Evolutionary conservation across 2,113 vertebrate species (phyloP).

Genomic region (Psettodes erumei): DNA sequence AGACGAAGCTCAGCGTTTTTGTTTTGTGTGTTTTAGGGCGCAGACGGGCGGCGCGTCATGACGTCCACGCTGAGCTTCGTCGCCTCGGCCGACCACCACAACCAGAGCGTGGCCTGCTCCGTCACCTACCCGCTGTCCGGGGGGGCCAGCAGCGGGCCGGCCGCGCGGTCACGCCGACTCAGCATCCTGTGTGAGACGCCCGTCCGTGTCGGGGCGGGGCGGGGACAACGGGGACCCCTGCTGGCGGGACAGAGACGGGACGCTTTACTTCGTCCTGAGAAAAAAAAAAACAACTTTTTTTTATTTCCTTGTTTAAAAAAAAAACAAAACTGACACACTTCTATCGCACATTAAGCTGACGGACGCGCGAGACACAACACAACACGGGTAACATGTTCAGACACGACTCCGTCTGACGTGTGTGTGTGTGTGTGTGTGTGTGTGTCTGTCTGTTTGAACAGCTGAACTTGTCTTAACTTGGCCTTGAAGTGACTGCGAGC

Average conservation of each 20-base stretch:
- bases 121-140: background rate
- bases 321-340: too few relatives aligned
- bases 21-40: background rate
- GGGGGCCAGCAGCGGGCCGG: constrained; percentile 18
- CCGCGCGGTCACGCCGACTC: background rate
- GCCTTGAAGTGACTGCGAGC: background rate
- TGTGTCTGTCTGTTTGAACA: background rate
- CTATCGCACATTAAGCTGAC: background rate
- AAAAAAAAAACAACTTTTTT: too few relatives aligned
- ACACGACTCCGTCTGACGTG: background rate
- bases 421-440: too few relatives aligned
- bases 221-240: background rate
- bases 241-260: too few relatives aligned
- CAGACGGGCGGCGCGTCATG: constrained; percentile 12
- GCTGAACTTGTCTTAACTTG: constrained; percentile 41
- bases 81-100: constrained; percentile 25
- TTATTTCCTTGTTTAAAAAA: too few relatives aligned
- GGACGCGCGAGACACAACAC: background rate
- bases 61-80: constrained; percentile 44
- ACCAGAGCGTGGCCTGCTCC: constrained; percentile 23
- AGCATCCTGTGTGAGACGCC: constrained; percentile 39
- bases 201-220: too few relatives aligned
- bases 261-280: too few relatives aligned
- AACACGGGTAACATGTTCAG: constrained; percentile 3
- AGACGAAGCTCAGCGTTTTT: too few relatives aligned